phyloP scores from a whole-genome alignment of 35 echinoderm and acorn worm species.

The Heliocidaris erythrogramma region DNA sequence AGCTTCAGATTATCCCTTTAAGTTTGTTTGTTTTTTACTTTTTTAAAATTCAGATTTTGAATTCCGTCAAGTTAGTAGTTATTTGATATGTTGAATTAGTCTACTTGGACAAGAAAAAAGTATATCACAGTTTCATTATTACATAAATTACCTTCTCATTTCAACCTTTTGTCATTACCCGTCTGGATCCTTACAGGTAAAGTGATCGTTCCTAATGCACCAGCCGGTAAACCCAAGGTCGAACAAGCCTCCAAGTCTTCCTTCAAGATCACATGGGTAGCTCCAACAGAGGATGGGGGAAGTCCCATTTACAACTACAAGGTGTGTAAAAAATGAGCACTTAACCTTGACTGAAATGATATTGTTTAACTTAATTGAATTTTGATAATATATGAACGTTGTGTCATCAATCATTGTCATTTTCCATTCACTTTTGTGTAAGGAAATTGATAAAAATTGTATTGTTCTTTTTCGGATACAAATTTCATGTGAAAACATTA shows the following conservation, averaged over 20 bases:
- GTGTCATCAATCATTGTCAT: neutral
- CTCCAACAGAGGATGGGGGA: conserved; percentile 28
- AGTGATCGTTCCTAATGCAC: neutral
- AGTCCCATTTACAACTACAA: conserved; percentile 48
- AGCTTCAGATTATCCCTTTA: neutral
- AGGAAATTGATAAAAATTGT: neutral
- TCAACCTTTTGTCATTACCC: neutral
- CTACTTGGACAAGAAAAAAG: neutral
- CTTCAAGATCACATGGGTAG: conserved; percentile 20
- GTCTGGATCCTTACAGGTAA: neutral
- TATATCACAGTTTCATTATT: neutral
- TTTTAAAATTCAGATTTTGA: no score
- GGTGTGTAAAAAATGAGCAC: neutral
- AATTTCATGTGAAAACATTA: neutral
- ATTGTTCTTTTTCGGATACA: neutral
- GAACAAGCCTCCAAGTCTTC: conserved; percentile 26
- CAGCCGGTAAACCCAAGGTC: conserved; percentile 3
- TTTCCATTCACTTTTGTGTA: neutral
- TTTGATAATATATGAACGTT: neutral
- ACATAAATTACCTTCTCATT: no score
- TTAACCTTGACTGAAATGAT: neutral
- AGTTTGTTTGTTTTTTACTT: neutral
- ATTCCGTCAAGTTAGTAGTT: neutral
- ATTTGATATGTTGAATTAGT: neutral
- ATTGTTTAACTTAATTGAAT: neutral